A percentile compares a stretch with the other conserved stretches of the same genome.
phyloP scores from a whole-genome alignment of 2,113 vertebrate genomes.

The Galemys pyrenaicus region DNA sequence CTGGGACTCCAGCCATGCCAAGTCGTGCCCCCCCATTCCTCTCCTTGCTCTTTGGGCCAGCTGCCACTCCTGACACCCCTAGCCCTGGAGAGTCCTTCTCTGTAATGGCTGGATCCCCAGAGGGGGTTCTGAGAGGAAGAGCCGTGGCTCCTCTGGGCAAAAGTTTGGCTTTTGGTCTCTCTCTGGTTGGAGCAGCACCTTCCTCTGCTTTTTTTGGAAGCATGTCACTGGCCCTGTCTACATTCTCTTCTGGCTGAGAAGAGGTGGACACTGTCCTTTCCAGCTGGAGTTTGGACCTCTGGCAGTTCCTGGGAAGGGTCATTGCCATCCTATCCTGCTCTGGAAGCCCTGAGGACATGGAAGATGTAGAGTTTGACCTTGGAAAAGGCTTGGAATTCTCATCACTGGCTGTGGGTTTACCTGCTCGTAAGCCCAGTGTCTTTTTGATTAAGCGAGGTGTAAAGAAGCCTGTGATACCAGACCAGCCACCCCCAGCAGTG shows the following conservation, averaged over 20 bases:
- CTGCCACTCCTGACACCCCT: constrained; percentile 80
- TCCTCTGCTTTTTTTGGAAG: constrained; percentile 92
- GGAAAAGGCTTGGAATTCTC: constrained; percentile 95
- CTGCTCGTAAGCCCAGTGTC: constrained; percentile 95
- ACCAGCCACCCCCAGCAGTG: constrained; percentile 92
- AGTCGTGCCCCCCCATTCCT: constrained; percentile 84
- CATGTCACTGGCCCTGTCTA: constrained; percentile 85
- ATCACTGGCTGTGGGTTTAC: constrained; percentile 91
- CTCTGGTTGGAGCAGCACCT: constrained; percentile 91
- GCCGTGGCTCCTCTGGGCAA: constrained; percentile 89
- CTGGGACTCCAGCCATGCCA: constrained; percentile 80
- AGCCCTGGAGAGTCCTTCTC: constrained; percentile 85
- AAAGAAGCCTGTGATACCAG: constrained; percentile 97
- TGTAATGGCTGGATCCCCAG: constrained; percentile 78
- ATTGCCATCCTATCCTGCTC: constrained; percentile 98
- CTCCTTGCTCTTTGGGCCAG: constrained; percentile 86
- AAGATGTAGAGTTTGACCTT: constrained; percentile 99
- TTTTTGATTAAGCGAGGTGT: constrained; percentile 99
- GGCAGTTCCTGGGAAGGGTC: constrained; percentile 97
- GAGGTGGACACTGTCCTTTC: constrained; percentile 95
- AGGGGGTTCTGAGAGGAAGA: constrained; percentile 81
- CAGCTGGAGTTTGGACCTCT: constrained; percentile 93
- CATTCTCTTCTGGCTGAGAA: constrained; percentile 95
- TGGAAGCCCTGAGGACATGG: constrained; percentile 96
- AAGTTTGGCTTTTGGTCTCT: constrained; percentile 96